Percentiles rank a stretch among this genome's conserved stretches.
phyloP scores from a whole-genome alignment of 2,113 vertebrate species.

The Plestiodon gilberti region DNA sequence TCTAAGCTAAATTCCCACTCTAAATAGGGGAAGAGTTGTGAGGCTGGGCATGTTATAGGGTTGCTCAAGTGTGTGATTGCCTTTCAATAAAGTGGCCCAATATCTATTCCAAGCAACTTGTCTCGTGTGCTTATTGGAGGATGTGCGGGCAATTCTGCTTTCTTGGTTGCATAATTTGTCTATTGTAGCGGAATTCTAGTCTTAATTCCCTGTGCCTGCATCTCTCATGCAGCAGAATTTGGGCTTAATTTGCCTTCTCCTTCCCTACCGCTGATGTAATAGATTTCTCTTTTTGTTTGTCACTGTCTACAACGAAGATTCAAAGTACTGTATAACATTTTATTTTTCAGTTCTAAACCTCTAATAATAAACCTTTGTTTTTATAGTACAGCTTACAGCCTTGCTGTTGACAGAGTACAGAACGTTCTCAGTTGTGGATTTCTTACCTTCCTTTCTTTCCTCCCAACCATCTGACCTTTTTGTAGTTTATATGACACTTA shows the following conservation, averaged over 20 bases:
- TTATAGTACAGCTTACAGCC: background rate
- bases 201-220: background rate
- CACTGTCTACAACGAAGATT: background rate
- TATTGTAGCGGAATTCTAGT: background rate
- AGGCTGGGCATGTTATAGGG: too few relatives aligned
- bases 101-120: background rate
- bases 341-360: background rate
- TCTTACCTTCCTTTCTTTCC: background rate
- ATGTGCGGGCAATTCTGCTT: background rate
- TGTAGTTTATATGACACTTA: constrained; percentile 1
- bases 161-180: background rate
- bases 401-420: constrained; percentile 1
- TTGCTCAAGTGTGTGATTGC: background rate
- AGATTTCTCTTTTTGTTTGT: background rate
- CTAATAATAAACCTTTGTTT: constrained; percentile 17
- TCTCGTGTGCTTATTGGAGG: background rate
- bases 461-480: constrained; percentile 46
- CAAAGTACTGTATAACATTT: background rate
- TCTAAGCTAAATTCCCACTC: too few relatives aligned
- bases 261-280: background rate
- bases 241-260: background rate
- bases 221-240: background rate
- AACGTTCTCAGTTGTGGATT: constrained; percentile 41
- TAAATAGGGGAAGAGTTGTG: too few relatives aligned
- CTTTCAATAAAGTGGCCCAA: background rate